Percentiles rank a stretch among this genome's conserved stretches.
Evolutionary conservation across 2,797 vertebrate species (phyloP).

Genomic region (Amniataba percoides): DNA sequence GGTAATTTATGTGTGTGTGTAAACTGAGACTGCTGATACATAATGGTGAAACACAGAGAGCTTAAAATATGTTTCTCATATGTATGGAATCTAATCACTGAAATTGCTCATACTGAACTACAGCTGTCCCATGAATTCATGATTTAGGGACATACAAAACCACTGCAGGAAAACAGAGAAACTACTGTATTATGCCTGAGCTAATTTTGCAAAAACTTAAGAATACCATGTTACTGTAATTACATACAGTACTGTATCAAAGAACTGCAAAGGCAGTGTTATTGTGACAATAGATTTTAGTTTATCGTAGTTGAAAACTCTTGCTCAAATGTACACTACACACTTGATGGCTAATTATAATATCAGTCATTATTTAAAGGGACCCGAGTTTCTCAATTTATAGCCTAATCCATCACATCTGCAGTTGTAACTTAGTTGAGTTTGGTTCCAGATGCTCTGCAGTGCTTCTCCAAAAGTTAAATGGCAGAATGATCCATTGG

Average conservation of each 20-base stretch:
- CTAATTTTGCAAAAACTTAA: neutral
- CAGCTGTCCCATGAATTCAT: neutral
- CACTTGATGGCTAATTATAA: neutral
- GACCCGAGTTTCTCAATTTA: neutral
- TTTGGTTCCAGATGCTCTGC: neutral
- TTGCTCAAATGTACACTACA: neutral
- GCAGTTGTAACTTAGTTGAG: neutral
- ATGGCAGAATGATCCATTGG: neutral
- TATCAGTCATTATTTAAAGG: neutral
- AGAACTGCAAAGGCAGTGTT: no score
- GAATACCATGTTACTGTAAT: neutral
- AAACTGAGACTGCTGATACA: neutral
- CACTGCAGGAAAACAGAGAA: neutral
- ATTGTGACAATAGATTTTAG: neutral
- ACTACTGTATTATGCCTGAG: neutral
- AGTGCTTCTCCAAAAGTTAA: neutral
- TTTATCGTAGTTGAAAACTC: neutral
- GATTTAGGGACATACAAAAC: neutral
- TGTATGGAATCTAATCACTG: constrained; percentile 59
- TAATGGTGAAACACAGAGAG: constrained; percentile 42
- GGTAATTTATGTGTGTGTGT: neutral
- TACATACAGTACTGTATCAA: neutral
- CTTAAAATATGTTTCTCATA: constrained; percentile 51
- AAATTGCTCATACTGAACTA: constrained; percentile 3
- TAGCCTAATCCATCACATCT: neutral